Conservation (phyloP, 2,797 vertebrate species). For the Anabas testudineus region DNA sequence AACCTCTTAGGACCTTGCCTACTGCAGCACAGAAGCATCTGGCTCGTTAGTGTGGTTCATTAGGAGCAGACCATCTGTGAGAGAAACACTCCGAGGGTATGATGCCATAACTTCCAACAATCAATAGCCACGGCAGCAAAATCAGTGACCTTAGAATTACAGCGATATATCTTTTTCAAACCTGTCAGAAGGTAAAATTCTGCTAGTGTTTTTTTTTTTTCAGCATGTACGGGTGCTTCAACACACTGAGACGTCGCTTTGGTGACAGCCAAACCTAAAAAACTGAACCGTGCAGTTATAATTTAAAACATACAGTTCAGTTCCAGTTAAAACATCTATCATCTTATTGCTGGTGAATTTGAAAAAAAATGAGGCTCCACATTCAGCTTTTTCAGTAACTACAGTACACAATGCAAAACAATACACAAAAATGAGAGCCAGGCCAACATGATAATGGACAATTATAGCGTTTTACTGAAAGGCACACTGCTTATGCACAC, state of each 20-base stretch:
- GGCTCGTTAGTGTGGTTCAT: slow-evolving; percentile 65
- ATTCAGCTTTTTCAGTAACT: slow-evolving; percentile 17
- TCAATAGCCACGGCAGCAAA: slow-evolving; percentile 34
- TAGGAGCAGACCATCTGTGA: slow-evolving; percentile 70
- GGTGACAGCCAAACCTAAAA: not conserved
- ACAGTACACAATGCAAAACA: slow-evolving; percentile 10
- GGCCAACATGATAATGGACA: slow-evolving; percentile 38
- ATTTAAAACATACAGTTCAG: not conserved
- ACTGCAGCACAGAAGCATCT: slow-evolving; percentile 43
- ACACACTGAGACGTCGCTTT: not conserved
- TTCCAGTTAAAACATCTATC: not conserved
- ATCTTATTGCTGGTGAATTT: not conserved
- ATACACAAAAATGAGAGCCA: slow-evolving; percentile 19
- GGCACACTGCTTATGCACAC: slow-evolving; percentile 46
- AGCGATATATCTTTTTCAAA: slow-evolving; percentile 26
- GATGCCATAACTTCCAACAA: slow-evolving; percentile 28
- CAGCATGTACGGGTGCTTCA: slow-evolving; percentile 2
- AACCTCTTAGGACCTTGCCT: slow-evolving; percentile 41
- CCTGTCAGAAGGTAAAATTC: not conserved
- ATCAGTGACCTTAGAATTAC: slow-evolving; percentile 26
- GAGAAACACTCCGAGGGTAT: slow-evolving; percentile 37
- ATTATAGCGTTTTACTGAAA: slow-evolving; percentile 36
- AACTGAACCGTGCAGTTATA: not conserved
- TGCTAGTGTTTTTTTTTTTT: not conserved
- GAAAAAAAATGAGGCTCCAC: slow-evolving; percentile 5